Evolutionary conservation across 92 coral and sea anemone genomes (phyloP).

Genomic region (Zoanthus sociatus): DNA sequence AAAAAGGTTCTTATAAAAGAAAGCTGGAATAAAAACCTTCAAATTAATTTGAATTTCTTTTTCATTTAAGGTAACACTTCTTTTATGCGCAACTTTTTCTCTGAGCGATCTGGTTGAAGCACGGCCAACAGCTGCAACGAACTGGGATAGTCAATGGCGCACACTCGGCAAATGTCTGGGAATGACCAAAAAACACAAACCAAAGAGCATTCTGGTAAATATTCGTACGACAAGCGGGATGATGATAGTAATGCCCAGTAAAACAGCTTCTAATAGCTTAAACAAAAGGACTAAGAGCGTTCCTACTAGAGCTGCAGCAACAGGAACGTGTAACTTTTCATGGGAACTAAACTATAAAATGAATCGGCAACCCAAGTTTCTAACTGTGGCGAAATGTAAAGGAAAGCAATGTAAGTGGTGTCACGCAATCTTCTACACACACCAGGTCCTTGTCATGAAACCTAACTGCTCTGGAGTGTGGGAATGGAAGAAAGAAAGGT

Average conservation of each 20-base stretch:
- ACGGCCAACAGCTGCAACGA: background rate
- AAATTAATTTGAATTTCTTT: background rate
- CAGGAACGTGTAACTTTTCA: conserved; percentile 15
- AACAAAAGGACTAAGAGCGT: background rate
- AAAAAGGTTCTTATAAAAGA: background rate
- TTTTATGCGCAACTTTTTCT: background rate
- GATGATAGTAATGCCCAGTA: conserved; percentile 13
- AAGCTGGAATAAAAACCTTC: background rate
- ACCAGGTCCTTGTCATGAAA: conserved; percentile 16
- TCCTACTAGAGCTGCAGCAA: background rate
- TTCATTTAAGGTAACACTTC: conserved; percentile 5
- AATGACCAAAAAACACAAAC: conserved; percentile 16
- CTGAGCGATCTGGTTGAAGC: background rate
- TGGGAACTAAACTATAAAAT: conserved; percentile 1
- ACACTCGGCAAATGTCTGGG: conserved; percentile 13
- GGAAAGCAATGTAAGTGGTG: conserved; percentile 9
- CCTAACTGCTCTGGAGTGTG: conserved; percentile 29
- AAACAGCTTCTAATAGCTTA: background rate
- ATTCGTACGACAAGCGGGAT: conserved; percentile 18
- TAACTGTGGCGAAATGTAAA: conserved; percentile 22
- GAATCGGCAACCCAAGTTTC: background rate
- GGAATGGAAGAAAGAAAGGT: conserved; percentile 26
- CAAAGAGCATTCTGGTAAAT: conserved; percentile 20
- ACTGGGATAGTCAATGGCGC: conserved; percentile 15
- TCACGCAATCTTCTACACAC: conserved; percentile 18